Evolutionary conservation across 2,888 invertebrate genomes (phyloP).

Genomic region (Antheraea assamensis): DNA sequence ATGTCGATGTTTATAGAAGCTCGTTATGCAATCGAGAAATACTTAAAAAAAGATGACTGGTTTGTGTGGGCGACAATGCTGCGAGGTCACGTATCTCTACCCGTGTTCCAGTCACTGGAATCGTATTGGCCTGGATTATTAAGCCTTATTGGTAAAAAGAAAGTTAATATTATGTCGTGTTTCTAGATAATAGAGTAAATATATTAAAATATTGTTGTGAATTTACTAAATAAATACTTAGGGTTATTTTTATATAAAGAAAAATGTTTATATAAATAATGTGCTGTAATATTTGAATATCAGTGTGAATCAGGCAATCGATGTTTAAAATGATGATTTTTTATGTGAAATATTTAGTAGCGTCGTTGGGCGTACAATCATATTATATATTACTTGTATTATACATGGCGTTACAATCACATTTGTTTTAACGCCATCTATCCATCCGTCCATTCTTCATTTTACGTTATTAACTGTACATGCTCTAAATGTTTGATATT

Average conservation of each 20-base stretch:
- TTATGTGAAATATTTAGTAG: too few relatives aligned
- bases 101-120: slow-evolving; percentile 99
- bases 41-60: slow-evolving; percentile 97
- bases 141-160: slow-evolving; percentile 85
- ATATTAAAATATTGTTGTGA: background rate
- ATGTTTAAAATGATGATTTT: too few relatives aligned
- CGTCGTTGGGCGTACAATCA: too few relatives aligned
- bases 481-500: too few relatives aligned
- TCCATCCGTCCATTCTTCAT: too few relatives aligned
- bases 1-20: slow-evolving; percentile 95
- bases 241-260: background rate
- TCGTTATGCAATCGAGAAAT: slow-evolving; percentile 89
- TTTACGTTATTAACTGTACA: too few relatives aligned
- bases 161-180: background rate
- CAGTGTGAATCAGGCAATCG: too few relatives aligned
- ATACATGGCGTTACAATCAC: too few relatives aligned
- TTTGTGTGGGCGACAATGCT: slow-evolving; percentile 99
- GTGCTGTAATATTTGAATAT: too few relatives aligned
- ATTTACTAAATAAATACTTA: background rate
- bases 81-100: slow-evolving; percentile 96
- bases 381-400: too few relatives aligned
- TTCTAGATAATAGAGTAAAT: background rate
- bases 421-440: too few relatives aligned
- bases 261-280: too few relatives aligned
- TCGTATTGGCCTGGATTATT: slow-evolving; percentile 99